These are phyloP conservation scores for Reinhardtius hippoglossoides DNA, from an alignment of 2,113 vertebrate species.

Conservation along the genomic window DNA sequence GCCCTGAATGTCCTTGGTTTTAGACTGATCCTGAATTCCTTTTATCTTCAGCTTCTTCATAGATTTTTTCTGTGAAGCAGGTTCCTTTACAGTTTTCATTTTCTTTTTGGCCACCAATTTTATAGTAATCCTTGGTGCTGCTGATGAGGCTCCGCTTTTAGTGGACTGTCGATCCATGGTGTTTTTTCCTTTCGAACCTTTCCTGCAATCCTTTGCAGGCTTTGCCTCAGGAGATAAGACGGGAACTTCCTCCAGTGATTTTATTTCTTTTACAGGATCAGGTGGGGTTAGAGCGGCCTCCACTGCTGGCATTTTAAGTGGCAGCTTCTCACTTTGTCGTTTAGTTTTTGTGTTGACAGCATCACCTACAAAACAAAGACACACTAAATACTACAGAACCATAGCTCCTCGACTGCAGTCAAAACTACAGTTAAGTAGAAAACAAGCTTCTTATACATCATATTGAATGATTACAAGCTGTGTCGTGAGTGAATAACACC, in stretches of 20 bases:
- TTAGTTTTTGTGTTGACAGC: conserved; percentile 75
- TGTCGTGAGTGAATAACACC: not conserved
- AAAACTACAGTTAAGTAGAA: not conserved
- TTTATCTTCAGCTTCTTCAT: conserved; percentile 82
- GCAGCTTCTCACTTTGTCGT: conserved; percentile 71
- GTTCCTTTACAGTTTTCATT: conserved; percentile 70
- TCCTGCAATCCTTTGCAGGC: conserved; percentile 63
- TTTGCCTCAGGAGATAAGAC: conserved; percentile 54
- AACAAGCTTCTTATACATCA: not conserved
- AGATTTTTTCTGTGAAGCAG: conserved; percentile 57
- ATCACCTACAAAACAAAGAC: conserved; percentile 70
- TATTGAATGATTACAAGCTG: not conserved
- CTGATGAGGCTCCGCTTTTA: conserved; percentile 68
- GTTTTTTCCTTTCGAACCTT: conserved; percentile 69
- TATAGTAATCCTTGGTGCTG: conserved; percentile 83
- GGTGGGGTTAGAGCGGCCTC: conserved; percentile 62
- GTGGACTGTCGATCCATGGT: conserved; percentile 59
- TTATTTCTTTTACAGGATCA: conserved; percentile 66
- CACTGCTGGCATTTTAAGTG: conserved; percentile 64
- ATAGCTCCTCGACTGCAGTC: too few species aligned
- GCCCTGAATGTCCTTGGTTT: conserved; percentile 82
- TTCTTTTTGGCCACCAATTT: conserved; percentile 84
- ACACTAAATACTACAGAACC: not conserved
- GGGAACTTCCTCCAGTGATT: conserved; percentile 60
- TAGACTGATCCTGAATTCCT: conserved; percentile 83